A percentile compares a stretch with the other conserved stretches of the same genome.
These are phyloP conservation scores for Cyprichromis sp. DNA, from an alignment of 2,113 vertebrate genomes.

Conservation along the genomic window DNA sequence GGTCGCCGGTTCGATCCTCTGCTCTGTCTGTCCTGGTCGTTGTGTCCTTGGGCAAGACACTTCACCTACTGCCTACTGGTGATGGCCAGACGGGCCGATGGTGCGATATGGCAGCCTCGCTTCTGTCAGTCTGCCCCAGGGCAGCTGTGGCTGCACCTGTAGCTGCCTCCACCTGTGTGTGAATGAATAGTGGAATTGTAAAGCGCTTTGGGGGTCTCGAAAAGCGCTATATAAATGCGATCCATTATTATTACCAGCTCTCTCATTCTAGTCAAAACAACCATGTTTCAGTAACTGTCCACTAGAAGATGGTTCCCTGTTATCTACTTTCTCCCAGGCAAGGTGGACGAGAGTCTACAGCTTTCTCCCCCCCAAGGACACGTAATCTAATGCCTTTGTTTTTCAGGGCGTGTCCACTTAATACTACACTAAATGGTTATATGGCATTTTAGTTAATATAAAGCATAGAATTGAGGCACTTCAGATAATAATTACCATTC, in stretches of 20 bases:
- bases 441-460: not conserved
- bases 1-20: not conserved
- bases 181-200: not conserved
- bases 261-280: not conserved
- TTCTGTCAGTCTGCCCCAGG: not conserved
- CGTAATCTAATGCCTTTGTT: not conserved
- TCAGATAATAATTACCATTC: not conserved
- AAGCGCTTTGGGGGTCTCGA: rapidly evolving
- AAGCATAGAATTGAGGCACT: not conserved
- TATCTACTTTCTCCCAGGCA: not conserved
- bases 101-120: rapidly evolving
- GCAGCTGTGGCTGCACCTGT: rapidly evolving
- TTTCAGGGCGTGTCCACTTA: not conserved
- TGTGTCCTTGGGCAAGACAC: not conserved
- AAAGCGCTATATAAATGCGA: not conserved
- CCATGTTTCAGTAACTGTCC: not conserved
- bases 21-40: rapidly evolving
- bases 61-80: not conserved
- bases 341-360: not conserved
- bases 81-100: rapidly evolving
- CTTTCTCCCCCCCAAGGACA: not conserved
- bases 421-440: not conserved
- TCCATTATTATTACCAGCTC: not conserved
- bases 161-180: not conserved
- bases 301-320: not conserved